phyloP scores from a whole-genome alignment of 1,140 invertebrate species.

The Danaus plexippus region DNA sequence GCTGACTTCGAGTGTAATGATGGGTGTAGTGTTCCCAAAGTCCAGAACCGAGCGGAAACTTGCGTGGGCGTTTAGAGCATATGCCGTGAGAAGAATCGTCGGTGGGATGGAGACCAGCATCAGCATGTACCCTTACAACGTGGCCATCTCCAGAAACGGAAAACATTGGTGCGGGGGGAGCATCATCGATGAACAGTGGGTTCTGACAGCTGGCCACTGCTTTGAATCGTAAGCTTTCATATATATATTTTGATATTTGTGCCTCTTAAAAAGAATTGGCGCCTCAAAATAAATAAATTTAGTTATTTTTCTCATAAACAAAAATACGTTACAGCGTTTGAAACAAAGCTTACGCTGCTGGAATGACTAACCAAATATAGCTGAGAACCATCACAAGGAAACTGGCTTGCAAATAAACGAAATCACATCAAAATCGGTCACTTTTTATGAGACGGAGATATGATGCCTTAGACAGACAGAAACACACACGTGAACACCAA shows the following conservation, averaged over 20 bases:
- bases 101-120: constrained; percentile 61
- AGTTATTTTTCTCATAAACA: too few species aligned
- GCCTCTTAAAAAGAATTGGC: too few species aligned
- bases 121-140: constrained; percentile 57
- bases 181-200: constrained; percentile 68
- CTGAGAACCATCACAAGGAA: too few species aligned
- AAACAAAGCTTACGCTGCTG: too few species aligned
- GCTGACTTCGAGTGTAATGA: neutral
- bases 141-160: constrained; percentile 49
- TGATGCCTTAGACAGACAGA: too few species aligned
- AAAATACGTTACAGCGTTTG: too few species aligned
- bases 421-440: too few species aligned
- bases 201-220: constrained; percentile 73
- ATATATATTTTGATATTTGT: neutral
- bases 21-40: constrained; percentile 25
- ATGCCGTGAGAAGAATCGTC: constrained; percentile 51
- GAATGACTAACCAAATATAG: too few species aligned
- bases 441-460: too few species aligned
- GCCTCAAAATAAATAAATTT: too few species aligned
- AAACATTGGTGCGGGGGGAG: constrained; percentile 72
- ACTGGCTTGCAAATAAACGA: too few species aligned
- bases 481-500: too few species aligned
- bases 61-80: constrained; percentile 43
- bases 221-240: constrained; percentile 45
- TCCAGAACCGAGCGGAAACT: constrained; percentile 30